Conservation (phyloP, 37 sponge, comb jelly and placozoan genomes). For the Chondrosia reniformis region DNA sequence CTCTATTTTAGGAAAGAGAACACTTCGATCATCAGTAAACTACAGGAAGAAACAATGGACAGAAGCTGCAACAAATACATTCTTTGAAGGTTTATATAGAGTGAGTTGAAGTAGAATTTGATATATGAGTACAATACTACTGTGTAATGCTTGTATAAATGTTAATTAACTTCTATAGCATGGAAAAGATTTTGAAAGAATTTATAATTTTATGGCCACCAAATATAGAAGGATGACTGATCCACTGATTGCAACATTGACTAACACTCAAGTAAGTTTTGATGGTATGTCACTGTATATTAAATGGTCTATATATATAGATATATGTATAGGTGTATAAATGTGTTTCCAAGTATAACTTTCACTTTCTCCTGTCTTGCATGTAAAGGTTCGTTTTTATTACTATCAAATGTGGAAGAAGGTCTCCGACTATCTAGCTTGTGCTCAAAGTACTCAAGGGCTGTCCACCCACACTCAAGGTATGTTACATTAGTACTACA, state of each 20-base stretch:
- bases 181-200: slow-evolving; percentile 34
- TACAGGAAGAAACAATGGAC: too few relatives aligned
- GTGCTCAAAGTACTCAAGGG: neutral
- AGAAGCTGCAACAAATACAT: slow-evolving; percentile 16
- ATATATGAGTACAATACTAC: neutral
- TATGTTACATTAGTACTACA: too few relatives aligned
- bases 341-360: neutral
- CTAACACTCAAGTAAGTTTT: slow-evolving; percentile 1
- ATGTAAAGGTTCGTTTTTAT: slow-evolving; percentile 13
- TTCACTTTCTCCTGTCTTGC: neutral
- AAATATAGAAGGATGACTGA: slow-evolving; percentile 18
- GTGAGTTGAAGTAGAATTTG: neutral
- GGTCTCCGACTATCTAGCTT: slow-evolving; percentile 11
- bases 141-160: neutral
- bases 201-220: slow-evolving; percentile 18
- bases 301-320: too few relatives aligned
- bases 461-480: too few relatives aligned
- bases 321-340: neutral
- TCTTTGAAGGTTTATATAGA: slow-evolving; percentile 20
- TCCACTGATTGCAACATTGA: slow-evolving; percentile 17
- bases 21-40: too few relatives aligned
- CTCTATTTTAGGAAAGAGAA: too few relatives aligned
- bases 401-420: slow-evolving; percentile 37
- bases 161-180: neutral
- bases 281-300: neutral